Base-by-base conservation (phyloP, 1,140 invertebrate species). In the Aricia agestis region DNA sequence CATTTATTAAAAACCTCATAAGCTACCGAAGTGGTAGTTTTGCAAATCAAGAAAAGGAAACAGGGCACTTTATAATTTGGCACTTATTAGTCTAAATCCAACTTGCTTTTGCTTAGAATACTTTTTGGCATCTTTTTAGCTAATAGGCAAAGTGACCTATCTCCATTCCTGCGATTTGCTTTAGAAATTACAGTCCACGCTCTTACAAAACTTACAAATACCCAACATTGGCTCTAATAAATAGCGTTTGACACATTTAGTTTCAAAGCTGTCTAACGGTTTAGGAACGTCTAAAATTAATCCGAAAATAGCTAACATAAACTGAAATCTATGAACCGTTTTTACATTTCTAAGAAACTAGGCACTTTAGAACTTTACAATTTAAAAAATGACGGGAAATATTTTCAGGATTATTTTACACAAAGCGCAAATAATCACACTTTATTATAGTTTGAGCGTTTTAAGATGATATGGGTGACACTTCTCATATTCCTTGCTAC, bases 1-100 rank as follows among this genome's bases (percentile, higher is more conserved):
- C 73, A 75, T 83, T 84, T 84, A 82, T 78, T 83, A 81, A 83
- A 86, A 86, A 80, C 57, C 76, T 77, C 81, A 76, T 80, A 75
- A 74, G 74, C 78, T 84, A 83, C 74, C 78, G 81, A 81, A 73
- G 66, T 69, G 78, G 77, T 82, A 81, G 66, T 79, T 79, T 78
- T 66, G 78, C 59, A 63, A 25, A 52, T 52, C 11, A 4, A 52
- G 45, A 15, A 52, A 52, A 11, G 10, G 13, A 52, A 52, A 52
- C 13, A 15, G 45, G 45, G 5, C 45, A 52, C 45, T 52, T 52
- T 52, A 36, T 36, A 36, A 36, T 52, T 52, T 52, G 45, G 45
- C 45, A 52, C 45, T 52, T 15, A 15, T 13, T 52, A 11, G 41
- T 11, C 45, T 52, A 52, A 52, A 52, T 52, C 13, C 10, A 15